These are phyloP conservation scores for Cryptomyrus ogoouensis DNA, from an alignment of 2,113 vertebrate species.

Conservation along the genomic window DNA sequence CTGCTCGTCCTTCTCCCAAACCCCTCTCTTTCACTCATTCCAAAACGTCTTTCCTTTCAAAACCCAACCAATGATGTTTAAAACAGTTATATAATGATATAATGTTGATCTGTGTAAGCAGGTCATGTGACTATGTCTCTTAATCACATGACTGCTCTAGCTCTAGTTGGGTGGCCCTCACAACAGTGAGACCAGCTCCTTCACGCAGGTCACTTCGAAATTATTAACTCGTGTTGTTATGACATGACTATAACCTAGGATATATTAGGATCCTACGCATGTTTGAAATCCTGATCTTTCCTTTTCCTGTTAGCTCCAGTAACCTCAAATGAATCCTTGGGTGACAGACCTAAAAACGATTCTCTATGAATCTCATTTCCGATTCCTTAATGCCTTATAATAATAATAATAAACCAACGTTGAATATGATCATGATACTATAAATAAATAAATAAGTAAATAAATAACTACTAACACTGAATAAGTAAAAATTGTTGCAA, in stretches of 20 bases:
- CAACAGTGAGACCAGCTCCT: slow-evolving; percentile 52
- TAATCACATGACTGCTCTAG: slow-evolving; percentile 57
- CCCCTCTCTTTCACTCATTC: not conserved
- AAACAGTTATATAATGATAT: not conserved
- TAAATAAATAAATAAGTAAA: no score
- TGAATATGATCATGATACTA: no score
- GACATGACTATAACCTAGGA: not conserved
- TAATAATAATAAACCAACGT: no score
- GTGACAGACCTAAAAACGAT: no score
- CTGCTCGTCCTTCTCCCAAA: not conserved
- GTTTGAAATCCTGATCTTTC: no score
- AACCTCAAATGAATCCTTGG: no score
- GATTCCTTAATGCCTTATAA: no score
- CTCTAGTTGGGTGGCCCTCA: slow-evolving; percentile 68
- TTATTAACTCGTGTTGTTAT: slow-evolving; percentile 37
- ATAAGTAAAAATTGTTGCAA: no score
- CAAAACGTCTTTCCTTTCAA: not conserved
- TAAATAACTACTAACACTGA: no score
- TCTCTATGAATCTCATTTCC: no score
- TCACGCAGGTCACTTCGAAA: slow-evolving; percentile 52
- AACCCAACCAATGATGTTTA: not conserved
- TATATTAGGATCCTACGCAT: not conserved
- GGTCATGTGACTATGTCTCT: slow-evolving; percentile 45
- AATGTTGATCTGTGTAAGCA: not conserved
- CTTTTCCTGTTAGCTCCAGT: no score